Percentiles rank a stretch among this genome's conserved stretches.
phyloP scores from a whole-genome alignment of 1,140 invertebrate species.

The Heliconius eleuchia region DNA sequence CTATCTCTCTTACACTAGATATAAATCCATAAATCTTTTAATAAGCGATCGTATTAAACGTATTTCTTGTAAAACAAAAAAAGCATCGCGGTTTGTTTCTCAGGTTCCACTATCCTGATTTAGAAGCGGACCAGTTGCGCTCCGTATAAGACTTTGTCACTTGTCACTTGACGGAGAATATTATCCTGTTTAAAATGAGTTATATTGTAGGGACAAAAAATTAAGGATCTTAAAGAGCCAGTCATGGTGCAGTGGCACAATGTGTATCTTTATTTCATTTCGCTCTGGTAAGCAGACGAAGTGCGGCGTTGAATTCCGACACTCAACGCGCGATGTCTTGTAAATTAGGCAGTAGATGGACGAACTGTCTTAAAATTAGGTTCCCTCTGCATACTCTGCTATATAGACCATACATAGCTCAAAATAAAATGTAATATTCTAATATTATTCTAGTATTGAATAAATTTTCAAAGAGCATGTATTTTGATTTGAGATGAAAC shows the following conservation, averaged over 20 bases:
- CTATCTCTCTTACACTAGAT: too few species aligned
- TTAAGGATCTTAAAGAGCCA: neutral
- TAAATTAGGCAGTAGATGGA: too few species aligned
- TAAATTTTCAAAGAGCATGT: neutral
- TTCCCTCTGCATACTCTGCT: too few species aligned
- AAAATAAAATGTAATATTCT: neutral
- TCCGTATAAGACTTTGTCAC: neutral
- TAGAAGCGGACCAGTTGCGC: neutral
- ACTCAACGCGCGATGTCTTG: too few species aligned
- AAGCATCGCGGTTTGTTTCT: neutral
- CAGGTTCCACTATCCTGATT: neutral
- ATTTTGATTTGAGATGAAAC: conserved; percentile 15
- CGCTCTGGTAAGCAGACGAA: too few species aligned
- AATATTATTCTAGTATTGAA: neutral
- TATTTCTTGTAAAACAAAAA: neutral
- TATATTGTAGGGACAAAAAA: neutral
- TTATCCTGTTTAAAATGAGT: neutral
- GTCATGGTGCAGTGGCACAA: too few species aligned
- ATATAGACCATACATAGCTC: too few species aligned
- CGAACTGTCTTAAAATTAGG: too few species aligned
- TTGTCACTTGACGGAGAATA: neutral
- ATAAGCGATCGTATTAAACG: neutral
- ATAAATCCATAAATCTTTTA: neutral
- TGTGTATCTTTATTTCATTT: too few species aligned
- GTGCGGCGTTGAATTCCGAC: too few species aligned